Evolutionary conservation across 1,140 invertebrate species (phyloP), one percentile per base, ranked within the genome.

Genomic region (Diabrotica virgifera): DNA sequence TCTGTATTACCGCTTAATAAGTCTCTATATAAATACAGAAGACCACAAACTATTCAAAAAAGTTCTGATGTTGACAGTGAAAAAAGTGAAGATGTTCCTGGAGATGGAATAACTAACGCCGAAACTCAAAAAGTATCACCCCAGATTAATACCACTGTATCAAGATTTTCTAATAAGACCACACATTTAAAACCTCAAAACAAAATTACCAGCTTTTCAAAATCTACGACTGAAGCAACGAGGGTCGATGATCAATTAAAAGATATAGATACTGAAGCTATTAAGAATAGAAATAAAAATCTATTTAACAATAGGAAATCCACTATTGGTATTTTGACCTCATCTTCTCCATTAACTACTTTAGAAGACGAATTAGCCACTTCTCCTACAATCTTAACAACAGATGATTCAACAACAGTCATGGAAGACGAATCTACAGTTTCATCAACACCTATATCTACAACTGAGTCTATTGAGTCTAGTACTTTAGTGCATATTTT

Each of bases 401-500:
- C 50, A 36, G 55, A 52, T 54, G 10, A 64, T 6, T 52, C 59
- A 4, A 58, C 11, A 13, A 59, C 52, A 61, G 6, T 24, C 36
- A 66, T 59, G 35, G 59, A 62, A 10, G 46, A 58, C 5, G 71
- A 68, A 24, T 67, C 78, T 24, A 81, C 79, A 8, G 75, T 80
- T 58, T 78, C 77, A 57, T 74, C 79, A 46, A 83, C 82, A 10
- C 83, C 82, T 46, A 3, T 46, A n/a, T n/a, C 40, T n/a, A 24
- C 24, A 24, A 24, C 24, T 24, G 24, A 24, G 24, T 24, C 24
- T 24, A 24, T 24, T 24, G 40, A 46, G 6, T 46, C 40, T 46
- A 46, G 8, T 8, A 46, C 8, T 3, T 70, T 83, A n/a, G 74
- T 82, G 66, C 82, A 84, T 60, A 74, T 83, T 14, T 84, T 83